Evolutionary conservation across 2,888 invertebrate species (phyloP).

Genomic region (Tanypteryx hageni): DNA sequence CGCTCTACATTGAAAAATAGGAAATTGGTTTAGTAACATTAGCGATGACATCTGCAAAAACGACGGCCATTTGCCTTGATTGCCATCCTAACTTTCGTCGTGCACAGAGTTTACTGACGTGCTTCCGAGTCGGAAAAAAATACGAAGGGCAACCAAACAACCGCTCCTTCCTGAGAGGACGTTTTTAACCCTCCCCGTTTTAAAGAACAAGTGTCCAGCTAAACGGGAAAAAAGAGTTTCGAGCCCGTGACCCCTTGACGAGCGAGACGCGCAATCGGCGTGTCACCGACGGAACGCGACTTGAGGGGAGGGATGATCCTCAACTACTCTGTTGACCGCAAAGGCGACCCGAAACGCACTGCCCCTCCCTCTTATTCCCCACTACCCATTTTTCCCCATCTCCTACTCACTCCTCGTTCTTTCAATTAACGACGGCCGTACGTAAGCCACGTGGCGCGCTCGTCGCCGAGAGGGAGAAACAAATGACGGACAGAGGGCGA

Average conservation of each 20-base stretch:
- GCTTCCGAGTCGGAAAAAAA: not conserved
- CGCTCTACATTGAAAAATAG: no score
- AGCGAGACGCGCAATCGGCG: not conserved
- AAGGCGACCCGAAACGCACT: not conserved
- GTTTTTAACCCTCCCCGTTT: not conserved
- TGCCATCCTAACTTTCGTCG: no score
- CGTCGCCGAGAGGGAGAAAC: not conserved
- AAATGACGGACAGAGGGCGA: not conserved
- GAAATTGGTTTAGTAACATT: no score
- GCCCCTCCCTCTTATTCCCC: no score
- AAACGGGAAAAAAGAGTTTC: not conserved
- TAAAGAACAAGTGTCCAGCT: constrained; percentile 3
- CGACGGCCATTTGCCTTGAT: no score
- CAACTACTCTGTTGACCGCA: not conserved
- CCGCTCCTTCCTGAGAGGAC: not conserved
- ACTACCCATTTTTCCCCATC: no score
- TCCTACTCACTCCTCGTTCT: not conserved
- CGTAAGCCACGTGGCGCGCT: not conserved
- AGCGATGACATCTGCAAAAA: no score
- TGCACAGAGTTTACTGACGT: not conserved
- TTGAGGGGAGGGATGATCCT: not conserved
- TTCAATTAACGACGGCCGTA: constrained; percentile 10
- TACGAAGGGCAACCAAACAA: not conserved
- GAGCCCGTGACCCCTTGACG: constrained; percentile 2
- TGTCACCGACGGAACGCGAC: not conserved